Conservation (phyloP, 1,140 invertebrate genomes). For the Rhagoletis pomonella region DNA sequence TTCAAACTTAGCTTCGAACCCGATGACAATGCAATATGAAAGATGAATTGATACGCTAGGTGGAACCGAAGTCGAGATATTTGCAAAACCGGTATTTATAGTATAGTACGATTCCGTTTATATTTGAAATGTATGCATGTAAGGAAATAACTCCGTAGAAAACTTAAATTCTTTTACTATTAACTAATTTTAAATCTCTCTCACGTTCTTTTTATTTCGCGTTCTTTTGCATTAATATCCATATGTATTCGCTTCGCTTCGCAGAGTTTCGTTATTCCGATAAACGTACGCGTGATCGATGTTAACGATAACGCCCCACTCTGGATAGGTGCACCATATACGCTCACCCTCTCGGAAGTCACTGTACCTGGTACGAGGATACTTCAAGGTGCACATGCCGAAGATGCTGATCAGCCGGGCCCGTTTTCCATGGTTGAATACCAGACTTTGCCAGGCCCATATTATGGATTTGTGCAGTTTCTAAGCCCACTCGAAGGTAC, state of each 20-base stretch:
- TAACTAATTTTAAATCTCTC: too few species aligned
- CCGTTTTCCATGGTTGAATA: conserved; percentile 93
- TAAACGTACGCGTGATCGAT: conserved; percentile 93
- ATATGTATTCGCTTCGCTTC: conserved; percentile 54
- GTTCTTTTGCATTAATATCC: too few species aligned
- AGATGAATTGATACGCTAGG: too few species aligned
- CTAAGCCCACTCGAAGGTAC: conserved; percentile 91
- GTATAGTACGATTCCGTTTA: too few species aligned
- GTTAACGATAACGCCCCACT: conserved; percentile 93
- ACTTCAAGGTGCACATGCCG: conserved; percentile 84
- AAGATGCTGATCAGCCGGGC: conserved; percentile 91
- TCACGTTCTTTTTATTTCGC: too few species aligned
- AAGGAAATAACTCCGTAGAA: too few species aligned
- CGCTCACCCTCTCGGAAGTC: conserved; percentile 89
- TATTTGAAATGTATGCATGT: too few species aligned
- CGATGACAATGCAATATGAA: too few species aligned
- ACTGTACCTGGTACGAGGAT: conserved; percentile 87
- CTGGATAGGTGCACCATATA: conserved; percentile 88
- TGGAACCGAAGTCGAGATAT: too few species aligned
- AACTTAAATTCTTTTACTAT: too few species aligned
- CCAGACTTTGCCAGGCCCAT: conserved; percentile 84
- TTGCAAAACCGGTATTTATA: too few species aligned
- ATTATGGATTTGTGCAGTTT: conserved; percentile 89
- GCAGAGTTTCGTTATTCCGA: conserved; percentile 90
- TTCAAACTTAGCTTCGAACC: too few species aligned